phyloP scores from a whole-genome alignment of 2,797 vertebrate genomes.

The Tachyglossus aculeatus region DNA sequence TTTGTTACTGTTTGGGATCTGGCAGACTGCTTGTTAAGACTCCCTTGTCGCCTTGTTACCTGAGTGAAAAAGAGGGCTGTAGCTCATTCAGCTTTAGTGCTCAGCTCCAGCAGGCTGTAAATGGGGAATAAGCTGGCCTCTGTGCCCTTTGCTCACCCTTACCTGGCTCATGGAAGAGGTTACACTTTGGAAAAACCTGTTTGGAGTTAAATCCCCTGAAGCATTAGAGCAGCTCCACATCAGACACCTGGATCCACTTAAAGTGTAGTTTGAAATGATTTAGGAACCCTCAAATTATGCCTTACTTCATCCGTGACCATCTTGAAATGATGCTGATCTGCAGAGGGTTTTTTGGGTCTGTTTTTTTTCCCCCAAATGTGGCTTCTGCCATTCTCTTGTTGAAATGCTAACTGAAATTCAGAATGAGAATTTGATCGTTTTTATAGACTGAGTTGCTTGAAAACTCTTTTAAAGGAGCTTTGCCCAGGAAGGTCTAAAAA shows the following conservation, averaged over 20 bases:
- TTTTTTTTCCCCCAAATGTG: not conserved
- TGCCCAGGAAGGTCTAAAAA: too few species aligned
- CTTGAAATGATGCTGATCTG: not conserved
- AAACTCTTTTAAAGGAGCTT: too few species aligned
- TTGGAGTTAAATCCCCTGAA: accelerated
- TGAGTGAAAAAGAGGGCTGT: not conserved
- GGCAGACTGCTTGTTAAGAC: accelerated
- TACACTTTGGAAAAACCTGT: not conserved
- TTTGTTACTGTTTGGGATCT: not conserved
- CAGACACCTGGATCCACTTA: not conserved
- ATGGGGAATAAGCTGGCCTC: too few species aligned
- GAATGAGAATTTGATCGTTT: not conserved
- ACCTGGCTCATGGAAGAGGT: not conserved
- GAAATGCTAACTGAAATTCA: not conserved
- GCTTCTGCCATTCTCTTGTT: not conserved
- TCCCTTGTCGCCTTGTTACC: not conserved
- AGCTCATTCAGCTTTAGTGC: not conserved
- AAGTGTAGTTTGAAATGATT: not conserved
- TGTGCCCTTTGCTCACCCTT: not conserved
- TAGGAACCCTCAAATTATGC: not conserved
- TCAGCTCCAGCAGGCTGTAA: too few species aligned
- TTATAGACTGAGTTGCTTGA: not conserved
- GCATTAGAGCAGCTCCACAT: not conserved
- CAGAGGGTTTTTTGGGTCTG: too few species aligned
- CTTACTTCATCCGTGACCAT: not conserved